Conservation (phyloP, 2,797 vertebrate species). For the Brotula barbata region DNA sequence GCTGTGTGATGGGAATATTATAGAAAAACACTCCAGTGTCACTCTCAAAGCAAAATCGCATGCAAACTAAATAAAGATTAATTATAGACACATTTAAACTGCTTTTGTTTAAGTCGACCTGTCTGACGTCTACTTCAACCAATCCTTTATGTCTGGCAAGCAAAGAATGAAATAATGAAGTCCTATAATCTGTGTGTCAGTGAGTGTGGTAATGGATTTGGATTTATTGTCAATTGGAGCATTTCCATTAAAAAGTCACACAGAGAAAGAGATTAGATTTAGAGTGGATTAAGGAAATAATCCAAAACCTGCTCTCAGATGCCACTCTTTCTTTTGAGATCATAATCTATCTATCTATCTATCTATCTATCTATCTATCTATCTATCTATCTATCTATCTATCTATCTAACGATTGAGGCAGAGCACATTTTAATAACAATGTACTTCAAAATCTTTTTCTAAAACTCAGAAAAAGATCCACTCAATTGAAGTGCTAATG, state of each 20-base stretch:
- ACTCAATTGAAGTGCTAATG: no score
- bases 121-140: no score
- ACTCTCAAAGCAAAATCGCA: neutral
- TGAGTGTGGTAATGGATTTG: neutral
- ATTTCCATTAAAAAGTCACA: constrained; percentile 8
- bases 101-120: no score
- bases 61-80: neutral
- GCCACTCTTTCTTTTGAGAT: constrained; percentile 8
- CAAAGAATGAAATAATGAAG: no score
- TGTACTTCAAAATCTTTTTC: no score
- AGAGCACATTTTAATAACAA: no score
- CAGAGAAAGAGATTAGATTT: constrained; percentile 33
- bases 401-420: no score
- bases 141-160: no score
- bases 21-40: neutral
- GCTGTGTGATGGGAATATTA: neutral
- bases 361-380: no score
- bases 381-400: no score
- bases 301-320: constrained; percentile 21
- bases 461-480: no score
- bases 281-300: constrained; percentile 40
- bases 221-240: neutral
- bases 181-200: neutral
- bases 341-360: neutral
- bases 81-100: no score